Evolutionary conservation across 92 coral and sea anemone genomes (phyloP).

Genomic region (Muricea muricata): DNA sequence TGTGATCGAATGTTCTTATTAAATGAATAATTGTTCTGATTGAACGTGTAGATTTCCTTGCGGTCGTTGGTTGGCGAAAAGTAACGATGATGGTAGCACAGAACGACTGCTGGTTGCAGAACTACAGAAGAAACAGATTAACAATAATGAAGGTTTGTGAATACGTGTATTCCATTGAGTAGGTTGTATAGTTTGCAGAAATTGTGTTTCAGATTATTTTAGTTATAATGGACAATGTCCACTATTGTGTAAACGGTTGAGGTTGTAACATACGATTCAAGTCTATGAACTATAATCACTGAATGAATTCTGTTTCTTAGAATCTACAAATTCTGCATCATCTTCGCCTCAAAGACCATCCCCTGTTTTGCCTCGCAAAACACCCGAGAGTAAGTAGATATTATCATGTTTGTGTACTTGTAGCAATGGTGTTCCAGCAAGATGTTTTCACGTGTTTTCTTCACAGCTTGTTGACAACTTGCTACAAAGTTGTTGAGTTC

Average conservation of each 20-base stretch:
- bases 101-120: slow-evolving; percentile 97
- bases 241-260: too few relatives aligned
- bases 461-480: too few relatives aligned
- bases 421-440: too few relatives aligned
- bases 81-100: slow-evolving; percentile 92
- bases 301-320: background rate
- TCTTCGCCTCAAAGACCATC: slow-evolving; percentile 88
- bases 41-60: slow-evolving; percentile 95
- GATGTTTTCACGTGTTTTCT: too few relatives aligned
- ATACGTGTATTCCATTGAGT: background rate
- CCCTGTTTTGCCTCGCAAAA: slow-evolving; percentile 85
- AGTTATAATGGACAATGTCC: too few relatives aligned
- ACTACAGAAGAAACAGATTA: slow-evolving; percentile 67
- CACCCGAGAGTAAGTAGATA: slow-evolving; percentile 80
- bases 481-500: too few relatives aligned
- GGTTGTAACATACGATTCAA: background rate
- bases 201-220: too few relatives aligned
- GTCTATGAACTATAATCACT: background rate
- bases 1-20: too few relatives aligned
- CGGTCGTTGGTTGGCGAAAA: slow-evolving; percentile 95
- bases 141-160: slow-evolving; percentile 78
- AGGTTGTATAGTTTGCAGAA: too few relatives aligned
- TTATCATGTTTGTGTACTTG: background rate
- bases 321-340: background rate
- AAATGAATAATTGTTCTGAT: too few relatives aligned